phyloP scores from a whole-genome alignment of 2,113 vertebrate genomes.

The Halichoeres trimaculatus region DNA sequence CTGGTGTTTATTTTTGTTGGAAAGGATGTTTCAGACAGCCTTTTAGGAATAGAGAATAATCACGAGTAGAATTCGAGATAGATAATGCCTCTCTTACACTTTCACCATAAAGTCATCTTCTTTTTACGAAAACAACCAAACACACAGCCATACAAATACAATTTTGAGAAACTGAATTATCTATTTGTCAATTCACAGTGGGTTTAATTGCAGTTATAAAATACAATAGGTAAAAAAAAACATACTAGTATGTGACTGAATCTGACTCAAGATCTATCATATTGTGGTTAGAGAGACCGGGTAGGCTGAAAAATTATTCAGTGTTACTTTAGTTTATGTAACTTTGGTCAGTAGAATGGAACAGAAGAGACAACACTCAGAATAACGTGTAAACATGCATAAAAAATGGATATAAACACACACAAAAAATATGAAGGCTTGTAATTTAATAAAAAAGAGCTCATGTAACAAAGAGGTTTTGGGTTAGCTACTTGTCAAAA shows the following conservation, averaged over 20 bases:
- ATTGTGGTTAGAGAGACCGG: background rate
- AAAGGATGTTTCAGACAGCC: background rate
- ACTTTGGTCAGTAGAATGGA: too few relatives aligned
- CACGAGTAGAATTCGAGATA: background rate
- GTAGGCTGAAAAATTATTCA: background rate
- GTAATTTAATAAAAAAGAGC: background rate
- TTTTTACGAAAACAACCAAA: background rate
- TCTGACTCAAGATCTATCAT: slow-evolving; percentile 1
- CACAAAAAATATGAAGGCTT: too few relatives aligned
- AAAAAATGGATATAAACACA: background rate
- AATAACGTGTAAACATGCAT: background rate
- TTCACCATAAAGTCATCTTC: background rate
- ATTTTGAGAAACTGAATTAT: background rate
- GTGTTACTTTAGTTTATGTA: background rate
- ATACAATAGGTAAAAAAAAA: too few relatives aligned
- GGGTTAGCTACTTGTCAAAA: background rate
- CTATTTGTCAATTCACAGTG: too few relatives aligned
- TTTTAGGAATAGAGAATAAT: background rate
- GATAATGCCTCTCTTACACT: background rate
- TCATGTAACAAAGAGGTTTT: background rate
- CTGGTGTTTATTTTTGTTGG: slow-evolving; percentile 29
- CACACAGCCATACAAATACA: background rate
- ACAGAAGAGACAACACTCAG: background rate
- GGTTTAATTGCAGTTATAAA: too few relatives aligned
- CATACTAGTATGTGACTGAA: background rate